A percentile compares a stretch with the other conserved stretches of the same genome.
phyloP scores from a whole-genome alignment of 2,888 invertebrate genomes.

The Chrysodeixis includens region DNA sequence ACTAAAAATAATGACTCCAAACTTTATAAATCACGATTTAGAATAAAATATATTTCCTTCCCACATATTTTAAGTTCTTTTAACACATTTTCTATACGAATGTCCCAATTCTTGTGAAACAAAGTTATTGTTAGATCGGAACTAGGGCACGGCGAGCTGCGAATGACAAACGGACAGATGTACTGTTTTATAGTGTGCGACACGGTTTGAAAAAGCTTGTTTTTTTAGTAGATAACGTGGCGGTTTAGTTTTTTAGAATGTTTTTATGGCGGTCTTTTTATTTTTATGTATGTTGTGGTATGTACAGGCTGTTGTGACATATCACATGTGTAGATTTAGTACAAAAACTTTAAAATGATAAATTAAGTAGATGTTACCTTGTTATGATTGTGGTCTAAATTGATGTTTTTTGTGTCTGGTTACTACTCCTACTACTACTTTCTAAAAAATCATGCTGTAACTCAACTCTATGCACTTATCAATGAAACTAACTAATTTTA shows the following conservation, averaged over 20 bases:
- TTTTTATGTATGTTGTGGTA: not conserved
- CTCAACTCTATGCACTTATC: too few relatives aligned
- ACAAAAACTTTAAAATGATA: too few relatives aligned
- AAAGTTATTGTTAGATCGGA: conserved; percentile 55
- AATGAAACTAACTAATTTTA: too few relatives aligned
- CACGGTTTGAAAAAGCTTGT: conserved; percentile 18
- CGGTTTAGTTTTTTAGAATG: not conserved
- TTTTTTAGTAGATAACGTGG: conserved; percentile 7
- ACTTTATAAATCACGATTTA: not conserved
- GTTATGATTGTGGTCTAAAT: too few relatives aligned
- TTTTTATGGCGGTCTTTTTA: not conserved
- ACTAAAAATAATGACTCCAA: not conserved
- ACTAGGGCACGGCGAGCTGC: conserved; percentile 45
- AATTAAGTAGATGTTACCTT: too few relatives aligned
- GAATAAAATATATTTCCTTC: not conserved
- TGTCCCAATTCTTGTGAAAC: conserved; percentile 32
- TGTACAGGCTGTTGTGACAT: not conserved
- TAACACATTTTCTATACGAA: conserved; percentile 26
- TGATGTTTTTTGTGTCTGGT: too few relatives aligned
- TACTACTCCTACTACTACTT: too few relatives aligned
- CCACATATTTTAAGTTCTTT: not conserved
- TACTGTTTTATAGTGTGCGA: conserved; percentile 44
- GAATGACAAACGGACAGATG: conserved; percentile 49
- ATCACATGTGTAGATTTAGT: too few relatives aligned
- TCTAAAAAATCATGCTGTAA: too few relatives aligned